Evolutionary conservation across 2,797 vertebrate species (phyloP).

Genomic region (Helarctos malayanus): DNA sequence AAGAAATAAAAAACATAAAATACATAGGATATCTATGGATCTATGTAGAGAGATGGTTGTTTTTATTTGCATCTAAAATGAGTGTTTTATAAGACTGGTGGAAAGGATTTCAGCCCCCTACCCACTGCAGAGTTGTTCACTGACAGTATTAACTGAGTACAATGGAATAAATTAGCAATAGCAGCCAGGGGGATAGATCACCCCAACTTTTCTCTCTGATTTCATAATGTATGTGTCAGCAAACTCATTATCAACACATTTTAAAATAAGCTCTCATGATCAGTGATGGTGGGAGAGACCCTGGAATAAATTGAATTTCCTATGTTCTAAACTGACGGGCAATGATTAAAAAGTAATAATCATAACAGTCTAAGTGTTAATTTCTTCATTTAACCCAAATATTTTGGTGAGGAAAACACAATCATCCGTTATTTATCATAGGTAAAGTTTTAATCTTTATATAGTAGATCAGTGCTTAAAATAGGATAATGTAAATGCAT

Average conservation of each 20-base stretch:
- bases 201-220: not conserved
- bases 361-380: slow-evolving; percentile 50
- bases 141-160: slow-evolving; percentile 67
- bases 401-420: slow-evolving; percentile 61
- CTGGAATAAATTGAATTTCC: slow-evolving; percentile 76
- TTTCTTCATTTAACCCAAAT: slow-evolving; percentile 79
- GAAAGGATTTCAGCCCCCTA: slow-evolving; percentile 79
- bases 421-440: slow-evolving; percentile 80
- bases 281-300: slow-evolving; percentile 69
- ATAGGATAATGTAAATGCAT: slow-evolving; percentile 84
- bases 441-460: slow-evolving; percentile 84
- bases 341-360: not conserved
- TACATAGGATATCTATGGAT: slow-evolving; percentile 67
- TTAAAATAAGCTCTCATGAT: slow-evolving; percentile 33
- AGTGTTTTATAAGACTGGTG: slow-evolving; percentile 74
- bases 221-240: slow-evolving; percentile 77
- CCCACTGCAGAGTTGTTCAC: slow-evolving; percentile 85
- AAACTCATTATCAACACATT: slow-evolving; percentile 49
- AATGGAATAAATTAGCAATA: slow-evolving; percentile 68
- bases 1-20: not conserved
- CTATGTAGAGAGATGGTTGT: slow-evolving; percentile 22
- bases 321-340: slow-evolving; percentile 71
- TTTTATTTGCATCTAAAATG: slow-evolving; percentile 80
- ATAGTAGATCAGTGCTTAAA: slow-evolving; percentile 86
- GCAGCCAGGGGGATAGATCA: not conserved